Conservation (phyloP, 2,888 invertebrate genomes). For the Himalopsyche anomala region DNA sequence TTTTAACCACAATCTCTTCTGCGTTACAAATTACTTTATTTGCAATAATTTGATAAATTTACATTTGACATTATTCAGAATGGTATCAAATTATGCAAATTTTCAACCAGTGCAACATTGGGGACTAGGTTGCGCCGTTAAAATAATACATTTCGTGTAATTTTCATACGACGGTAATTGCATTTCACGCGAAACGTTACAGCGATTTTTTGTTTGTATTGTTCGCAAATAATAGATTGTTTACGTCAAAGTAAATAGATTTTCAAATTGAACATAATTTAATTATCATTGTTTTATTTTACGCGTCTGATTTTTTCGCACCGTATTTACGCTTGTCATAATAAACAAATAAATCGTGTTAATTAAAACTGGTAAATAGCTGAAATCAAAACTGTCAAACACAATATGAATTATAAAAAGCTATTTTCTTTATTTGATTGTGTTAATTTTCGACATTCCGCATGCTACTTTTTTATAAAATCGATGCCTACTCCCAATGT, state of each 20-base stretch:
- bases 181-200: neutral
- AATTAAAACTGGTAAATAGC: neutral
- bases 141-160: slow-evolving; percentile 14
- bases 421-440: too few species aligned
- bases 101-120: neutral
- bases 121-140: neutral
- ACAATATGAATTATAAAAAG: too few species aligned
- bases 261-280: too few species aligned
- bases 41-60: slow-evolving; percentile 11
- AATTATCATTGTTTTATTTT: neutral
- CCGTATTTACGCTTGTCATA: neutral
- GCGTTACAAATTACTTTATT: neutral
- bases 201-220: neutral
- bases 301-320: neutral
- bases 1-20: too few species aligned
- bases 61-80: neutral
- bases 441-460: too few species aligned
- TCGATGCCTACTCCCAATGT: too few species aligned
- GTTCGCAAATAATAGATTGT: too few species aligned
- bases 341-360: neutral
- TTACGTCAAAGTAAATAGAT: too few species aligned
- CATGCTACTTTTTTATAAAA: too few species aligned
- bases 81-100: slow-evolving; percentile 17
- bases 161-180: neutral
- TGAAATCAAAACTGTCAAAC: too few species aligned